Conservation (phyloP, 2,113 vertebrate genomes). For the Prunella himalayana region DNA sequence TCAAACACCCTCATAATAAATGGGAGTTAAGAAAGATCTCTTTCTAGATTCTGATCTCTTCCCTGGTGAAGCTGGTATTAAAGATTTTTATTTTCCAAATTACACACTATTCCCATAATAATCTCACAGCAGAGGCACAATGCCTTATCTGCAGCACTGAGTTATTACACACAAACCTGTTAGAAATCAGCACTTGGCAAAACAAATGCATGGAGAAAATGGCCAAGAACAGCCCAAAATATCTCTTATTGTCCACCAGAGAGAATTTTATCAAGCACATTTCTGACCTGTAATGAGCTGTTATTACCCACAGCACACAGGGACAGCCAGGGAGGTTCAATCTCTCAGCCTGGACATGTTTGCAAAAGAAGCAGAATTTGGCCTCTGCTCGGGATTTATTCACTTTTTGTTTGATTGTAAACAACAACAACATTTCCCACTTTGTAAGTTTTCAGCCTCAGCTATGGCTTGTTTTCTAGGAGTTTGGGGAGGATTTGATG, state of each 20-base stretch:
- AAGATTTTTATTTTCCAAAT: conserved; percentile 42
- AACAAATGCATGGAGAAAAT: neutral
- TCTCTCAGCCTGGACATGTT: neutral
- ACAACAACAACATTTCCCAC: neutral
- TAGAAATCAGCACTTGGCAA: neutral
- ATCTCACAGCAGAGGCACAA: neutral
- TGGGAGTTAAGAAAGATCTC: neutral
- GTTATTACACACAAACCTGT: neutral
- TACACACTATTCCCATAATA: neutral
- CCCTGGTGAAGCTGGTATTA: neutral
- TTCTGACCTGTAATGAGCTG: neutral
- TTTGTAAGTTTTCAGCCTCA: neutral
- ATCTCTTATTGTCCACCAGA: neutral
- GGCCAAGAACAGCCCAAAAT: neutral
- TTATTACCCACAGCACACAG: neutral
- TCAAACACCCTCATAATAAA: conserved; percentile 28
- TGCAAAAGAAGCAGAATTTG: neutral
- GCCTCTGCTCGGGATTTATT: neutral
- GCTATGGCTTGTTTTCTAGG: neutral
- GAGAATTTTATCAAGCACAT: neutral
- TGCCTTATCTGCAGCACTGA: neutral
- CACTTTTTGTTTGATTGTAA: neutral
- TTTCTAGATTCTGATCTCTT: conserved; percentile 20
- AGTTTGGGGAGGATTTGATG: neutral
- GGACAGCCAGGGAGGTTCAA: neutral